These are phyloP conservation scores for Synergus itoensis DNA, from an alignment of 2,888 invertebrate genomes.

Conservation along the genomic window DNA sequence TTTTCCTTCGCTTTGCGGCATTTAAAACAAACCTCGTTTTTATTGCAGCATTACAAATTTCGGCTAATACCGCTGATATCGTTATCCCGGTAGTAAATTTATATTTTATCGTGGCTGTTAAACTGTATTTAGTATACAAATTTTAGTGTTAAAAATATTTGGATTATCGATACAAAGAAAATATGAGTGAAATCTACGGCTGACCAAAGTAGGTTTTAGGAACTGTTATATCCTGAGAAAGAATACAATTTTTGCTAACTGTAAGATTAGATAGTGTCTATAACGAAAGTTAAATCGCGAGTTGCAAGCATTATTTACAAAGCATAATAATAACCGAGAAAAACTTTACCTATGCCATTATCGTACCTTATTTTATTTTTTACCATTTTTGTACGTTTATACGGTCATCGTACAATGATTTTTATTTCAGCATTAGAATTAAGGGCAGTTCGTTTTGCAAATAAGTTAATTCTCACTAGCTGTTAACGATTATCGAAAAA, in stretches of 20 bases:
- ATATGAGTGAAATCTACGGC: not conserved
- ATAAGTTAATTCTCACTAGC: not conserved
- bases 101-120: conserved; percentile 32
- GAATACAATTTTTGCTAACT: not conserved
- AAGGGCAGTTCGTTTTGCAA: not conserved
- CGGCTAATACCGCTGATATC: not conserved
- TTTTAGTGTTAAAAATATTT: conserved; percentile 20
- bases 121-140: conserved; percentile 17
- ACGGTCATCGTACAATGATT: conserved; percentile 61
- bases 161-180: not conserved
- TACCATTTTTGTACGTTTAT: conserved; percentile 74
- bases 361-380: conserved; percentile 62
- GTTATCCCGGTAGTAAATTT: conserved; percentile 1
- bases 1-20: conserved; percentile 13
- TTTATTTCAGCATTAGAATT: conserved; percentile 49
- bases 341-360: conserved; percentile 50
- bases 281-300: not conserved
- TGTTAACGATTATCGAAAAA: conserved; percentile 3
- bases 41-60: not conserved
- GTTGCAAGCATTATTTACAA: not conserved
- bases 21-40: not conserved
- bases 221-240: conserved; percentile 7
- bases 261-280: conserved; percentile 30
- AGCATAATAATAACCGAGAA: conserved; percentile 32
- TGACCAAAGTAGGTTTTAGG: conserved; percentile 23